phyloP scores from a whole-genome alignment of 2,113 vertebrate species.

The Caretta caretta region DNA sequence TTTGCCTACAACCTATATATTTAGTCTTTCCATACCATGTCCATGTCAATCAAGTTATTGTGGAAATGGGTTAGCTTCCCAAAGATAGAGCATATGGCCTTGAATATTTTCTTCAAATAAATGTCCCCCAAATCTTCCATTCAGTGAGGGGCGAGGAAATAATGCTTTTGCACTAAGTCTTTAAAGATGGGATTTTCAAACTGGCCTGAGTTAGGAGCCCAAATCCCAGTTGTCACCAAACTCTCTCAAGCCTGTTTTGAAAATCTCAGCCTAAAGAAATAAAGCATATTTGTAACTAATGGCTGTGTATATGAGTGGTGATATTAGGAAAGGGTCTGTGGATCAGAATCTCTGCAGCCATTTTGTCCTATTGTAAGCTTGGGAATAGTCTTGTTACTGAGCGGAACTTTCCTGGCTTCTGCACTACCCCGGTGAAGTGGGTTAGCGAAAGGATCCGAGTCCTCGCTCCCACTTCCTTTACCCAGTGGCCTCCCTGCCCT shows the following conservation, averaged over 20 bases:
- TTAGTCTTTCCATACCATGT: slow-evolving; percentile 50
- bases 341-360: not conserved
- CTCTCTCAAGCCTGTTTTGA: not conserved
- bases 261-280: not conserved
- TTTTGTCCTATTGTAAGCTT: not conserved
- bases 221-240: not conserved
- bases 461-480: too few relatives aligned
- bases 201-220: not conserved
- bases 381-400: too few relatives aligned
- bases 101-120: slow-evolving; percentile 62
- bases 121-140: not conserved
- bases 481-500: too few relatives aligned
- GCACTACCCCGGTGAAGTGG: too few relatives aligned
- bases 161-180: not conserved
- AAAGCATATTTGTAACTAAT: not conserved
- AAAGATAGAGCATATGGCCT: slow-evolving; percentile 27
- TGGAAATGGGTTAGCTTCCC: slow-evolving; percentile 45
- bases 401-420: too few relatives aligned
- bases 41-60: slow-evolving; percentile 63
- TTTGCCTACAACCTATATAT: slow-evolving; percentile 61
- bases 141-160: not conserved
- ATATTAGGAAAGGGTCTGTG: not conserved
- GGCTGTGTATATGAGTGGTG: not conserved
- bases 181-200: not conserved
- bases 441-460: too few relatives aligned